Evolutionary conservation across 2,113 vertebrate genomes (phyloP), one percentile per base, ranked within the genome.

Genomic region (Mesoclemmys tuberculata): DNA sequence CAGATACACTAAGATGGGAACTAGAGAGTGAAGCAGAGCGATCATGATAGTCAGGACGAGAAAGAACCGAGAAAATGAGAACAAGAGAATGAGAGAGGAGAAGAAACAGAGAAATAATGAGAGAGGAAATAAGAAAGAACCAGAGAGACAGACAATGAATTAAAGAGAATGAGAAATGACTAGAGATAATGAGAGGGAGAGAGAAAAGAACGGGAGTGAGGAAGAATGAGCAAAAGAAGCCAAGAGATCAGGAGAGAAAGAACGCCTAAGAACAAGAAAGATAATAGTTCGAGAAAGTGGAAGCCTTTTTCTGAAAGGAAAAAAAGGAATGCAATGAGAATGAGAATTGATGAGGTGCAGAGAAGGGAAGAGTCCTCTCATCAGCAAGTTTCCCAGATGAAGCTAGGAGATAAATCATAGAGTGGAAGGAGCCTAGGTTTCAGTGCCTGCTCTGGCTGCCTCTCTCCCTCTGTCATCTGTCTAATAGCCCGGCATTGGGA

Each of bases 291-390:
- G 89, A 88, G 94, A 95, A 87, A 38, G 95, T 88, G 96, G 93
- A 93, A 97, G 68, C 85, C 89, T 80, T 80, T 79, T 92, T 71
- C 54, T 74, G 92, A 89, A 91, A 29, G 13, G 19, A 87, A 88
- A 88, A 79, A 84, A 68, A 96, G 87, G 90, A 88, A 93, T 51
- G 95, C 96, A 96, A 93, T 82, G 85, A 95, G 96, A 97, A 98
- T 97, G 97, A 97, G 97, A 98, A 98, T 92, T 98, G 98, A 98
- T 98, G 98, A 98, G 97, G 96, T 88, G 78, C 96, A 94, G 96
- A 96, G 97, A 96, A 97, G 93, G 95, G 97, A 97, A 98, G 98
- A 93, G 96, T 92, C 90, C 81, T 98, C 97, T 94, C 97, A 97
- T 97, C 98, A 97, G 98, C 98, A 97, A 96, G 97, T 97, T 97